phyloP scores from a whole-genome alignment of 2,888 invertebrate species.

The Andrena chrysosceles region DNA sequence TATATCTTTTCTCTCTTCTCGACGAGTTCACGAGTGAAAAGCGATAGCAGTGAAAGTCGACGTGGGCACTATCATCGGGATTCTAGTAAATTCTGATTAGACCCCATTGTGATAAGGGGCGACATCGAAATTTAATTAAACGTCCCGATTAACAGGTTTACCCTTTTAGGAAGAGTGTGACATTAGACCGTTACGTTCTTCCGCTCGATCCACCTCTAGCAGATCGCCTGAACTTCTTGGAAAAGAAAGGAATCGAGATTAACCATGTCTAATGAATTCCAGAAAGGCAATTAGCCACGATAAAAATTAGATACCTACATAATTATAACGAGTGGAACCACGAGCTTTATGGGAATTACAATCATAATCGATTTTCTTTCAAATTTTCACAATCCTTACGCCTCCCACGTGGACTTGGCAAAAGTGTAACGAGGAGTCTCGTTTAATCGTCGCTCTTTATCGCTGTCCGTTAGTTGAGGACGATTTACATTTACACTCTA shows the following conservation, averaged over 20 bases:
- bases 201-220: conserved; percentile 25
- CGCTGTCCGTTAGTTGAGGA: not conserved
- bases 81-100: conserved; percentile 52
- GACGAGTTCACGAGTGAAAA: conserved; percentile 13
- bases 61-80: conserved; percentile 45
- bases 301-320: not conserved
- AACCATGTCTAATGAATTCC: conserved; percentile 40
- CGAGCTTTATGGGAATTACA: conserved; percentile 1
- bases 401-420: not conserved
- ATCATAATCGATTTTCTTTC: not conserved
- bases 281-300: conserved; percentile 13
- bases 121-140: conserved; percentile 75
- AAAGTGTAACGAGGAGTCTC: not conserved
- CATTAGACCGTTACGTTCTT: conserved; percentile 59
- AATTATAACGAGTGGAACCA: not conserved
- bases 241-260: conserved; percentile 27
- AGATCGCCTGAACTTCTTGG: conserved; percentile 33
- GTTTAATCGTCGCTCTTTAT: not conserved
- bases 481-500: conserved; percentile 37
- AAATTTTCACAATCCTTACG: not conserved
- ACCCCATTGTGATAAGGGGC: conserved; percentile 68
- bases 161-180: conserved; percentile 55
- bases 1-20: not conserved
- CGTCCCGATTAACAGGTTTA: conserved; percentile 55
- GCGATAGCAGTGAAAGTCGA: conserved; percentile 63